Conservation (phyloP, 2,113 vertebrate species). For the Anas platyrhynchos region DNA sequence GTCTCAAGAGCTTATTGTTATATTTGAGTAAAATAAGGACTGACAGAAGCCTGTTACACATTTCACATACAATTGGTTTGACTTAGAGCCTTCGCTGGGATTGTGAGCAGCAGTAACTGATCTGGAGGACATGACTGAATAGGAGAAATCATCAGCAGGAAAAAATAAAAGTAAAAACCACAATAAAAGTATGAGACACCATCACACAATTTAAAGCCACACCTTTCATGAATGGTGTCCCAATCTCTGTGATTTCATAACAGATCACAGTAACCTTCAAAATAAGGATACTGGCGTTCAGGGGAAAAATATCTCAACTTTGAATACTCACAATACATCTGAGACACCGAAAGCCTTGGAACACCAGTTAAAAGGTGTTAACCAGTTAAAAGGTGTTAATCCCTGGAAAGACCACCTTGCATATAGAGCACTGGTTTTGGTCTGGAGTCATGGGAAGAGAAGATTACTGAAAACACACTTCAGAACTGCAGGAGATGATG, state of each 20-base stretch:
- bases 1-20: background rate
- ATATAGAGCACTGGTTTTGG: background rate
- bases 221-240: background rate
- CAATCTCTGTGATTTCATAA: background rate
- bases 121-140: background rate
- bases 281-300: background rate
- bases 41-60: background rate
- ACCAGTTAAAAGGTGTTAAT: background rate
- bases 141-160: background rate
- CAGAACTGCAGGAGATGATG: background rate
- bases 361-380: background rate
- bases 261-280: background rate
- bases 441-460: background rate
- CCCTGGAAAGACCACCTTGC: background rate
- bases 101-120: background rate
- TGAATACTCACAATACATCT: background rate
- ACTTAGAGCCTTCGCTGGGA: background rate
- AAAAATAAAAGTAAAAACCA: background rate
- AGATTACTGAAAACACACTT: background rate
- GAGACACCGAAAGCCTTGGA: background rate
- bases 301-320: background rate
- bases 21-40: background rate
- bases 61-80: background rate
- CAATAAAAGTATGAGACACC: background rate
- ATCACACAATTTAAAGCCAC: background rate